Conservation (phyloP, 2,113 vertebrate genomes). For the Tyrannus savana region DNA sequence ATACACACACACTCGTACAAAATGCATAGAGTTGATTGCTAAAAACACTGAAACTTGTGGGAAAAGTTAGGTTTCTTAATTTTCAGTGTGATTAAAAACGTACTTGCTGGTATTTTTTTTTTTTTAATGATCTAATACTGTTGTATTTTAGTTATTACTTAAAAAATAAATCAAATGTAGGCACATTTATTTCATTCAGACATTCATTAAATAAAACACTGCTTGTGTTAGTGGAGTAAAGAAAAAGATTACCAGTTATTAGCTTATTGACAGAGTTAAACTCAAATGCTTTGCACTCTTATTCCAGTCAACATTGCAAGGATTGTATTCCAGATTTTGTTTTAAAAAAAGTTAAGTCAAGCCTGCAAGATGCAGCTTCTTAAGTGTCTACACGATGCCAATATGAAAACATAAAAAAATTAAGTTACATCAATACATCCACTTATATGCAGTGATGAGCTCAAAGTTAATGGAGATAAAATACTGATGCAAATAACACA, state of each 20-base stretch:
- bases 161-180: conserved; percentile 78
- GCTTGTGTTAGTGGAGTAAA: conserved; percentile 80
- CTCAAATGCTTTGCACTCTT: conserved; percentile 75
- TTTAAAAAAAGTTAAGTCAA: conserved; percentile 91
- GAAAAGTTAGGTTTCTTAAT: conserved; percentile 76
- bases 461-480: conserved; percentile 95
- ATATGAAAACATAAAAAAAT: conserved; percentile 97
- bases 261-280: conserved; percentile 80
- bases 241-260: conserved; percentile 73
- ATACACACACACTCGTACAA: conserved; percentile 76
- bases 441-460: conserved; percentile 98
- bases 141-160: conserved; percentile 66
- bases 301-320: conserved; percentile 86
- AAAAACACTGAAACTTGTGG: conserved; percentile 77
- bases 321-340: conserved; percentile 81
- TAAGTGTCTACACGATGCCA: conserved; percentile 89
- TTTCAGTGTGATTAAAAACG: conserved; percentile 80
- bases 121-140: conserved; percentile 78
- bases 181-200: conserved; percentile 81
- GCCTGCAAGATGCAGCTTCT: conserved; percentile 95
- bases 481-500: conserved; percentile 97
- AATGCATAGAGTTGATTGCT: conserved; percentile 81
- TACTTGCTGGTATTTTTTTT: conserved; percentile 78
- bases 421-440: conserved; percentile 95
- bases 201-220: conserved; percentile 87